Base-by-base conservation (phyloP, 2,113 vertebrate genomes). In the Lampris megalopsis region DNA sequence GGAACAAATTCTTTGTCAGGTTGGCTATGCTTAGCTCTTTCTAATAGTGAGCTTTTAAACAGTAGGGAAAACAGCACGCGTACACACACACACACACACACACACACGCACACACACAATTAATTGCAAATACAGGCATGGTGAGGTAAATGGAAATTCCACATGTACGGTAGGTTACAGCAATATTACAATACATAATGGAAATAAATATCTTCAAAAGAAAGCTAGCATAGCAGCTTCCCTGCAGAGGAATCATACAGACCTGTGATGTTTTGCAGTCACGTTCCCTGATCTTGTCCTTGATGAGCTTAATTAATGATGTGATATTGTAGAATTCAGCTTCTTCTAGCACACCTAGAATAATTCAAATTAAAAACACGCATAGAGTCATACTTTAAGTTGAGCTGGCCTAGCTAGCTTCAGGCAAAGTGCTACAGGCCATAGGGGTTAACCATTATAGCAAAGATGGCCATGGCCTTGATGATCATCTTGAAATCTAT, bases 311-410 rank as follows among this genome's bases (percentile, higher is more conserved):
- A 92, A 99, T 99, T 93, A 99, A 91, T 63, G 97, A 99, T 88
- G 97, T 97, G 94, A 99, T 99, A 90, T 99, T 99, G 92, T 99
- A 99, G 91, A 99, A 99, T 83, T 99, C 98, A 0, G 98, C 98
- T 93, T 99, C 98, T 86, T 99, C 98, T 77, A 99, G 91, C 57
- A 98, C 98, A 70, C 98, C 98, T 99, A 60, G 4, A 77, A 79
- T 85, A 38, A 41, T 24, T 24, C 24, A 53, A 48, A 6, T 1
- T 1, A 66, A n/a, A 68, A 6, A 66, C 6, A 24, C 3, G 0
- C 58, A 53, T 2, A 72, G 2, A 52, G 0, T 58, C 40, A 35
- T 2, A 4, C 13, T 63, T 54, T 35, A 63, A 3, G 11, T 13
- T 13, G 3, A 6, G 3, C 24, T 24, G 24, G 49, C 49, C 49